Evolutionary conservation across 1,140 invertebrate genomes (phyloP), one percentile per base, ranked within the genome.

Genomic region (Laupala kohalensis): DNA sequence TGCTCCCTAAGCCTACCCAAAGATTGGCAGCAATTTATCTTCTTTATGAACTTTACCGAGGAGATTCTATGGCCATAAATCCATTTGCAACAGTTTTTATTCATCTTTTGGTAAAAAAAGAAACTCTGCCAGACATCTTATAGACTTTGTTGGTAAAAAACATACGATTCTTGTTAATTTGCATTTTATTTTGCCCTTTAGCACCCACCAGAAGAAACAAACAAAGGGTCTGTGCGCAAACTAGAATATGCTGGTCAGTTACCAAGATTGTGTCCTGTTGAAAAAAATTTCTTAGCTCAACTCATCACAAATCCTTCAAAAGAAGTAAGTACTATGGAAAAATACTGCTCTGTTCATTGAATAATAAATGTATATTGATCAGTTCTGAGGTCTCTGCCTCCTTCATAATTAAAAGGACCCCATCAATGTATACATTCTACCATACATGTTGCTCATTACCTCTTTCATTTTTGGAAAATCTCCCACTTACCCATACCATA

Each of bases 21-120:
- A 82, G 88, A 70, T 76, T 93, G 67, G 86, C 87, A 29, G 88
- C 89, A 27, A 81, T 91, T 26, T 85, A 86, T 23, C 79, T 93
- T n/a, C 81, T 93, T 15, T 89, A 87, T 81, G 90, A 92, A 74
- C 83, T 92, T 75, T 92, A 91, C 78, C 85, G 86, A 77, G 84
- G 83, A 25, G 90, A 92, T 74, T 83, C 86, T 5, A 80, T 90
- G 37, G 81, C 84, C 27, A 83, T 83, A 6, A 92, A 89, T 74
- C 91, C 92, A 24, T 93, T 92, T 80, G 87, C 86, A 5, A 83
- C 87, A 73, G 86, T 88, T 19, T 89, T 90, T 80, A 82, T 88
- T 26, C 83, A 86, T 76, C 77, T 89, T 24, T 75, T 90, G 80
- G 88, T 89, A 81, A 67, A 74, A 80, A 9, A 53, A 13, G 25